Evolutionary conservation across 2,113 vertebrate genomes (phyloP).

Genomic region (Neogobius melanostomus): DNA sequence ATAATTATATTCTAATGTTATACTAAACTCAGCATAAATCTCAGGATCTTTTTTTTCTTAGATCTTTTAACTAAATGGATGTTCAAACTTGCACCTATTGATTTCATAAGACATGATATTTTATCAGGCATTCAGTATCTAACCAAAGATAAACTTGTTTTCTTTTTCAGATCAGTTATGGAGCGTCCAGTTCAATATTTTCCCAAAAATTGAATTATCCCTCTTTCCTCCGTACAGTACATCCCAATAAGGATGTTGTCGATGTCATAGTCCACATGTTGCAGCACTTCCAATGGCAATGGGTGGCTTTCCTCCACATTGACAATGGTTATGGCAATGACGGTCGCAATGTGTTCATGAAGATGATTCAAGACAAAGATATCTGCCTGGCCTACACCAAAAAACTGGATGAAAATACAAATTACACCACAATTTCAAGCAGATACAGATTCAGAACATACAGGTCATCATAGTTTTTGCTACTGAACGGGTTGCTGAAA

Average conservation of each 20-base stretch:
- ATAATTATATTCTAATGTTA: no score
- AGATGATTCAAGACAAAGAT: conserved; percentile 15
- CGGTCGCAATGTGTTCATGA: conserved; percentile 55
- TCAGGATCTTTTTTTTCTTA: no score
- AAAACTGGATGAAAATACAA: background rate
- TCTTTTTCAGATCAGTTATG: conserved; percentile 79
- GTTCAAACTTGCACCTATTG: no score
- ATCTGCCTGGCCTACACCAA: conserved; percentile 79
- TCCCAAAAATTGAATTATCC: conserved; percentile 74
- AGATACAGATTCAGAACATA: conserved; percentile 61
- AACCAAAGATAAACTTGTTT: background rate
- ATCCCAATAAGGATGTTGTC: conserved; percentile 74
- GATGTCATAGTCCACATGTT: conserved; percentile 75
- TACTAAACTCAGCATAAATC: no score
- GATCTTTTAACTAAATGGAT: no score
- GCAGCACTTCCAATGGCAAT: conserved; percentile 79
- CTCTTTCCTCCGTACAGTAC: conserved; percentile 82
- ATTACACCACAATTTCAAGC: conserved; percentile 54
- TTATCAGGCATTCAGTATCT: background rate
- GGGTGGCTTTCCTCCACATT: conserved; percentile 79
- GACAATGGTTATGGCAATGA: conserved; percentile 68
- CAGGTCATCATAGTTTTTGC: conserved; percentile 66
- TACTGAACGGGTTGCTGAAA: background rate
- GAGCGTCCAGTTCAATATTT: conserved; percentile 68
- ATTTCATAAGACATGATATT: no score